Conservation (phyloP, 37 sponge, comb jelly and placozoan species). For the Crambe crambe region DNA sequence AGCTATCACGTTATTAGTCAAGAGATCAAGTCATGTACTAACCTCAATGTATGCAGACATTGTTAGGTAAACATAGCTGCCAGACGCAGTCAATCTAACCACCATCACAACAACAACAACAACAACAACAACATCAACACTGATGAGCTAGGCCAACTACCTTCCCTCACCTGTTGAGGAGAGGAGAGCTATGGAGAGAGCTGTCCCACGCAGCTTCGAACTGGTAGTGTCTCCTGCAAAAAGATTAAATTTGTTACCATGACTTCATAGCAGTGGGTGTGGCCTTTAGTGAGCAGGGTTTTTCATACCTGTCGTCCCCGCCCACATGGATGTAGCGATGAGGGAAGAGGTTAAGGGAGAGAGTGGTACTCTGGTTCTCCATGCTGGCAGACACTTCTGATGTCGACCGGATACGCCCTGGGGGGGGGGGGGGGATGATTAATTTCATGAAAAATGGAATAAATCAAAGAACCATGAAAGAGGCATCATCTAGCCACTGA, state of each 20-base stretch:
- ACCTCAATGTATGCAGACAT: conserved; percentile 89
- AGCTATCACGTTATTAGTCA: background rate
- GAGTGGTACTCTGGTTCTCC: conserved; percentile 57
- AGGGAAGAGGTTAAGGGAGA: conserved; percentile 60
- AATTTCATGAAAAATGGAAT: background rate
- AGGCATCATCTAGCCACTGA: no score
- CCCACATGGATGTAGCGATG: conserved; percentile 17
- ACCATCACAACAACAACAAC: no score
- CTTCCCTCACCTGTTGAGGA: conserved; percentile 70
- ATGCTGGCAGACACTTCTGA: conserved; percentile 23
- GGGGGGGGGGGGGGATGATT: background rate
- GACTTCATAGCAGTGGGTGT: background rate
- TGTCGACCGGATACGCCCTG: conserved; percentile 69
- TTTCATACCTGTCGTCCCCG: conserved; percentile 51
- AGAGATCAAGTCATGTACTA: conserved; percentile 4
- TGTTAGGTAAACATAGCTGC: conserved; percentile 67
- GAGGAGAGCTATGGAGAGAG: conserved; percentile 88
- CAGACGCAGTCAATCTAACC: conserved; percentile 62
- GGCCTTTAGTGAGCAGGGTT: background rate
- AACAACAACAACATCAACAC: no score
- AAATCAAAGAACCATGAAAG: no score
- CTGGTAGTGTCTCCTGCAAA: conserved; percentile 40
- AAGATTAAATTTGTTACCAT: background rate
- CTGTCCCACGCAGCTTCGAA: conserved; percentile 97
- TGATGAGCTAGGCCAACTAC: no score